A percentile compares a stretch with the other conserved stretches of the same genome.
Evolutionary conservation across 2,888 invertebrate species (phyloP).

Genomic region (Dioctria rufipes): DNA sequence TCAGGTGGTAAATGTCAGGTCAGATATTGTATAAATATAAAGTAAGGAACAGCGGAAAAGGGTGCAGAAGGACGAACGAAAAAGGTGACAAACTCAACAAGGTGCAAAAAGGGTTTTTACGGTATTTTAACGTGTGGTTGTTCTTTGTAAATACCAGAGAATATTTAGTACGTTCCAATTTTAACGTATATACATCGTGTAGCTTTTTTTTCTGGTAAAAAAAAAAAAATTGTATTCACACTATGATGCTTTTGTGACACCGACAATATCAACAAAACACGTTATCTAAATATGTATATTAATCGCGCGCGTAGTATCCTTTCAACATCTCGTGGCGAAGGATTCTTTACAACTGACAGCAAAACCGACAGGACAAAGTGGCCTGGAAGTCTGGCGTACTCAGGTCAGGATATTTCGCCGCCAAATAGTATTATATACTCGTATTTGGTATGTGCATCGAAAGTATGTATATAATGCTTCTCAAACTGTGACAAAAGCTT

Average conservation of each 20-base stretch:
- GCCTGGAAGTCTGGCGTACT: constrained; percentile 38
- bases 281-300: not conserved
- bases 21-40: not conserved
- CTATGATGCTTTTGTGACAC: not conserved
- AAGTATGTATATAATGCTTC: not conserved
- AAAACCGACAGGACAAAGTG: constrained; percentile 46
- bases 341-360: constrained; percentile 49
- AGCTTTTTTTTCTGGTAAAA: not conserved
- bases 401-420: constrained; percentile 29
- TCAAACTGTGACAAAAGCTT: constrained; percentile 29
- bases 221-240: not conserved
- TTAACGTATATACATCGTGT: constrained; percentile 12
- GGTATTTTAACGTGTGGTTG: constrained; percentile 3
- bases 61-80: not conserved
- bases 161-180: not conserved
- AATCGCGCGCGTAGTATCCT: constrained; percentile 29
- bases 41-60: not conserved
- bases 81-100: constrained; percentile 43
- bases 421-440: not conserved
- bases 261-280: not conserved
- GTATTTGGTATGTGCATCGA: not conserved
- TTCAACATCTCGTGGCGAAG: constrained; percentile 41
- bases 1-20: constrained; percentile 19
- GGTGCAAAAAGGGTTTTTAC: constrained; percentile 32
- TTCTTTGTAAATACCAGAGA: not conserved